A percentile compares a stretch with the other conserved stretches of the same genome.
Conservation (phyloP, 2,797 vertebrate species). For the Gallinago stenura region DNA sequence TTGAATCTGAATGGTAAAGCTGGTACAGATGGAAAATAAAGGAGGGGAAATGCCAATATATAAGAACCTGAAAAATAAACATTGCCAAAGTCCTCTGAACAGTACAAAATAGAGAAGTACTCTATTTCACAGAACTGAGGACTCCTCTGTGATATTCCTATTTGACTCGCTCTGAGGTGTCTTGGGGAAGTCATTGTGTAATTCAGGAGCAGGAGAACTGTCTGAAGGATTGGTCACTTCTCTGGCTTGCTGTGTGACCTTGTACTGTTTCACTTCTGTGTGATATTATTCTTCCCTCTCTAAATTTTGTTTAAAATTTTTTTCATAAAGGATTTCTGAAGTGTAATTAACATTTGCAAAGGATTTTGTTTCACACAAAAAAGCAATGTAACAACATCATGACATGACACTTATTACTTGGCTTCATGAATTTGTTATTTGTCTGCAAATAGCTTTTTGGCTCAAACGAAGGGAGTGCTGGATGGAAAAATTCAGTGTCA, state of each 20-base stretch:
- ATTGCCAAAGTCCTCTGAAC: not conserved
- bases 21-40: not conserved
- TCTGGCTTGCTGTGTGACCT: not conserved
- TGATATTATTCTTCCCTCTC: not conserved
- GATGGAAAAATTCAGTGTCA: slow-evolving; percentile 28
- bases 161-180: not conserved
- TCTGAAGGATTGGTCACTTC: not conserved
- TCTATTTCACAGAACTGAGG: not conserved
- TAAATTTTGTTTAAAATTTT: not conserved
- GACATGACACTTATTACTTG: not conserved
- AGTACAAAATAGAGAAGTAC: not conserved
- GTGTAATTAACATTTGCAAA: not conserved
- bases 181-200: not conserved
- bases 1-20: not conserved
- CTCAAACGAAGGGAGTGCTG: not conserved
- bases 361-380: not conserved
- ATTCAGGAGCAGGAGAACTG: not conserved
- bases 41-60: not conserved
- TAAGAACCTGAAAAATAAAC: not conserved
- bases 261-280: not conserved
- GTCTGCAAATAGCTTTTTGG: slow-evolving; percentile 33
- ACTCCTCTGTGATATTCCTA: not conserved
- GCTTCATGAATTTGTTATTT: slow-evolving; percentile 12
- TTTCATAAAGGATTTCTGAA: not conserved
- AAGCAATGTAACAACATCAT: not conserved